phyloP scores from a whole-genome alignment of 1,140 invertebrate genomes.

The Pseudomyrmex concolor region DNA sequence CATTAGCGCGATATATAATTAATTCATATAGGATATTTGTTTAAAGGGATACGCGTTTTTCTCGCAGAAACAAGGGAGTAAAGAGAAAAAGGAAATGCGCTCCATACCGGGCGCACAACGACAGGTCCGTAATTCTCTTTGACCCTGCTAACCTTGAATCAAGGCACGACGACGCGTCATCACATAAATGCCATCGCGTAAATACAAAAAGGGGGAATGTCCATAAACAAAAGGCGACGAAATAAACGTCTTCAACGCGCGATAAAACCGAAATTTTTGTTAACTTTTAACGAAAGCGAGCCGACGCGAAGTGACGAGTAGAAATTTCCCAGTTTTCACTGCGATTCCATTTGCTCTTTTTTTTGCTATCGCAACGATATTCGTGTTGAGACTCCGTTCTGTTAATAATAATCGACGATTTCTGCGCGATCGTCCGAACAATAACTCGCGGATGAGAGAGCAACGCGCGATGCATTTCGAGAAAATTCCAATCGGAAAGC shows the following conservation, averaged over 20 bases:
- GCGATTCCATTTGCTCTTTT: too few relatives aligned
- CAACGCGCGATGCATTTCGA: too few relatives aligned
- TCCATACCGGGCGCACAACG: constrained; percentile 28
- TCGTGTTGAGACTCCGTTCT: too few relatives aligned
- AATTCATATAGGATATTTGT: too few relatives aligned
- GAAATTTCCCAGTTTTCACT: not conserved
- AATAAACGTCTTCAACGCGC: constrained; percentile 11
- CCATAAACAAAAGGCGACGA: constrained; percentile 26
- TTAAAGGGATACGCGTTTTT: not conserved
- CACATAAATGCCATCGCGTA: constrained; percentile 36
- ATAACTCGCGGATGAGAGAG: too few relatives aligned
- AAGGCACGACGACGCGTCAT: constrained; percentile 36
- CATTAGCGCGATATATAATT: too few relatives aligned
- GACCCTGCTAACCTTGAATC: constrained; percentile 71
- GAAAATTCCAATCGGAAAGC: too few relatives aligned
- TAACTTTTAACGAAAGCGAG: not conserved
- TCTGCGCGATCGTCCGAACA: too few relatives aligned
- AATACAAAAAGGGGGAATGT: constrained; percentile 51
- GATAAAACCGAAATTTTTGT: not conserved
- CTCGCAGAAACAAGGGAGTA: constrained; percentile 10
- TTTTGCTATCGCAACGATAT: too few relatives aligned
- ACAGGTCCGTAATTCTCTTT: constrained; percentile 58
- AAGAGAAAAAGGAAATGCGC: constrained; percentile 14
- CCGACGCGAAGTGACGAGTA: not conserved
- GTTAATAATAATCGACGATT: too few relatives aligned